Percentiles rank a stretch among this genome's conserved stretches.
phyloP scores from a whole-genome alignment of 2,113 vertebrate species.

The Morphnarchus princeps region DNA sequence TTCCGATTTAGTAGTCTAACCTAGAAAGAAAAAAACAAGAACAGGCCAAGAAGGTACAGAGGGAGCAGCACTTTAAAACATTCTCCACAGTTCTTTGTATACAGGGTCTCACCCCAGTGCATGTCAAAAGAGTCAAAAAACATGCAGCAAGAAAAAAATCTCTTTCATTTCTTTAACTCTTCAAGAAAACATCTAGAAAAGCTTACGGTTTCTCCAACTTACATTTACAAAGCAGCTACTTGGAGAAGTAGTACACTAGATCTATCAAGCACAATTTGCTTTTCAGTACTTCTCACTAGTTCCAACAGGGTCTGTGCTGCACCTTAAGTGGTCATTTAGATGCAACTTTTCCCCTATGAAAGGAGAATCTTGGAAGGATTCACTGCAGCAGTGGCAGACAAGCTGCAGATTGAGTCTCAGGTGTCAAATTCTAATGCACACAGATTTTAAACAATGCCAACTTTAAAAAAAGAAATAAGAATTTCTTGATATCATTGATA shows the following conservation, averaged over 20 bases:
- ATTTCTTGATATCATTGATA: background rate
- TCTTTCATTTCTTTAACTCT: background rate
- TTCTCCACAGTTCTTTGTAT: background rate
- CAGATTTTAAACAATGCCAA: background rate
- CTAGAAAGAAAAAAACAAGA: slow-evolving; percentile 32
- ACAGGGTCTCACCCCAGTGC: background rate
- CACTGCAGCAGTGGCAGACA: background rate
- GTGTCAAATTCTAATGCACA: background rate
- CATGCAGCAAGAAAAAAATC: slow-evolving; percentile 55
- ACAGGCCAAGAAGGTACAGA: slow-evolving; percentile 1
- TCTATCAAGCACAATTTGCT: background rate
- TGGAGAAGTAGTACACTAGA: background rate
- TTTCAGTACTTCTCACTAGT: background rate
- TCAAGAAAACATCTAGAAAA: background rate
- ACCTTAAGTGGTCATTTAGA: background rate
- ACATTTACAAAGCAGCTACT: background rate
- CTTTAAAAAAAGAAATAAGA: background rate
- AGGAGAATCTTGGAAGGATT: background rate
- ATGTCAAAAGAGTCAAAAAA: slow-evolving; percentile 35
- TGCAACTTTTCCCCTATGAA: background rate
- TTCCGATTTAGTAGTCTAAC: slow-evolving; percentile 73
- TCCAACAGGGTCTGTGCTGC: background rate
- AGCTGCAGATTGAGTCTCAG: background rate
- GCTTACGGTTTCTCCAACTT: background rate
- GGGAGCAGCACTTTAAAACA: background rate